These are phyloP conservation scores for Caenorhabditis tropicalis DNA, from an alignment of 1,140 invertebrate genomes.

Conservation along the genomic window DNA sequence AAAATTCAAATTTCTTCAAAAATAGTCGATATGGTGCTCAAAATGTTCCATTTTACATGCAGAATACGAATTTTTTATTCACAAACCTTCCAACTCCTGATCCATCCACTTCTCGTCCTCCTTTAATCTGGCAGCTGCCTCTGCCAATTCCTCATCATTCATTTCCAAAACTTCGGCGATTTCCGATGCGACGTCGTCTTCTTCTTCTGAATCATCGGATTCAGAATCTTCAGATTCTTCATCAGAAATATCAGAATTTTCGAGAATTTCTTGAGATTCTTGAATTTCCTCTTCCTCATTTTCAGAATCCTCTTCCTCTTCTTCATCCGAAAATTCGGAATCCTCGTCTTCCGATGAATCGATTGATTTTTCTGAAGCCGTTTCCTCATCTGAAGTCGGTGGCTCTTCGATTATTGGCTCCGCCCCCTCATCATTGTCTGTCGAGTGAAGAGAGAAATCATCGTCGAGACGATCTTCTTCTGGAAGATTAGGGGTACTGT, in stretches of 20 bases:
- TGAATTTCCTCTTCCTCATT: not conserved
- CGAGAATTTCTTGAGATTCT: not conserved
- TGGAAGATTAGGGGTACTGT: not conserved
- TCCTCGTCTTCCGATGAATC: not conserved
- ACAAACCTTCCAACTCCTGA: not conserved
- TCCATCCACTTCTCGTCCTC: slow-evolving; percentile 1
- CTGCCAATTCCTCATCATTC: not conserved
- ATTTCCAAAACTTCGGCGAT: not conserved
- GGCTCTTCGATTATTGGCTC: slow-evolving; percentile 4
- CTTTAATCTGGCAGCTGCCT: not conserved
- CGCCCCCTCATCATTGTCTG: not conserved
- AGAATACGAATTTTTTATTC: not conserved
- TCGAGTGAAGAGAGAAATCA: not conserved
- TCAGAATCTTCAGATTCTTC: not conserved
- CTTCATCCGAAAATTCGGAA: not conserved
- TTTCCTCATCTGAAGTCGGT: not conserved
- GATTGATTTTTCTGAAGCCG: not conserved
- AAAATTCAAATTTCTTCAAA: no score
- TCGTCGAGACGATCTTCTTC: not conserved
- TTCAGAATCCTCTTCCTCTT: not conserved
- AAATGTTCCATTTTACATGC: no score
- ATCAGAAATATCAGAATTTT: not conserved
- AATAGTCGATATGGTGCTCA: no score
- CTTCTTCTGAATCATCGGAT: not conserved
- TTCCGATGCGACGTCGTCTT: not conserved